A percentile compares a stretch with the other conserved stretches of the same genome.
Evolutionary conservation across 2,888 invertebrate genomes (phyloP).

Genomic region (Callosobruchus maculatus): DNA sequence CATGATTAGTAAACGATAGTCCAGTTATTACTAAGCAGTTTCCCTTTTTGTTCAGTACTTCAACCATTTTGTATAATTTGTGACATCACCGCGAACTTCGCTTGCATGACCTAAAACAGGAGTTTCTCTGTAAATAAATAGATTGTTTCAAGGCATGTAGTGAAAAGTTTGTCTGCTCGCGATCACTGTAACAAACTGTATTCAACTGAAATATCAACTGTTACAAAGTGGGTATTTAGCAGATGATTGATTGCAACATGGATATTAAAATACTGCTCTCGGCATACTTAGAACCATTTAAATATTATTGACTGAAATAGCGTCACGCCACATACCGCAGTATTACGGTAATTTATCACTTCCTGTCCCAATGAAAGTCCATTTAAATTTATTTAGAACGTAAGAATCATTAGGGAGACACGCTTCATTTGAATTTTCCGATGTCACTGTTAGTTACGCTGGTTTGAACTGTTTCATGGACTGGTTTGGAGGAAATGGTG

Average conservation of each 20-base stretch:
- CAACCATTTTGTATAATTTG: no score
- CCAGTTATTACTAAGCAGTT: no score
- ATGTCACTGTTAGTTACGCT: not conserved
- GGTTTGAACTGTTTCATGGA: not conserved
- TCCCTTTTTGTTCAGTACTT: no score
- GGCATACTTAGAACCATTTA: not conserved
- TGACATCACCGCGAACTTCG: no score
- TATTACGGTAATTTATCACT: slow-evolving; percentile 5
- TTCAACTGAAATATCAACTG: not conserved
- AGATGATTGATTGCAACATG: not conserved
- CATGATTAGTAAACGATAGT: no score
- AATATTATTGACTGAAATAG: not conserved
- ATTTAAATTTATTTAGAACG: slow-evolving; percentile 1
- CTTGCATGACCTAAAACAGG: no score
- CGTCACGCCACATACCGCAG: not conserved
- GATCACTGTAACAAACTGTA: not conserved
- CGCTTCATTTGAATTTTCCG: not conserved
- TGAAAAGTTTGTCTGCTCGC: not conserved
- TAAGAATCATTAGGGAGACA: not conserved
- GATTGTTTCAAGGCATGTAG: not conserved
- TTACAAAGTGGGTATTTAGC: not conserved
- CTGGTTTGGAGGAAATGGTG: not conserved
- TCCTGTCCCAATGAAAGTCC: slow-evolving; percentile 6
- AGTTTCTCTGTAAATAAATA: not conserved
- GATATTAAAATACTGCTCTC: not conserved